A percentile compares a stretch with the other conserved stretches of the same genome.
Conservation (phyloP, 2,113 vertebrate genomes). For the Anthoscopus minutus region DNA sequence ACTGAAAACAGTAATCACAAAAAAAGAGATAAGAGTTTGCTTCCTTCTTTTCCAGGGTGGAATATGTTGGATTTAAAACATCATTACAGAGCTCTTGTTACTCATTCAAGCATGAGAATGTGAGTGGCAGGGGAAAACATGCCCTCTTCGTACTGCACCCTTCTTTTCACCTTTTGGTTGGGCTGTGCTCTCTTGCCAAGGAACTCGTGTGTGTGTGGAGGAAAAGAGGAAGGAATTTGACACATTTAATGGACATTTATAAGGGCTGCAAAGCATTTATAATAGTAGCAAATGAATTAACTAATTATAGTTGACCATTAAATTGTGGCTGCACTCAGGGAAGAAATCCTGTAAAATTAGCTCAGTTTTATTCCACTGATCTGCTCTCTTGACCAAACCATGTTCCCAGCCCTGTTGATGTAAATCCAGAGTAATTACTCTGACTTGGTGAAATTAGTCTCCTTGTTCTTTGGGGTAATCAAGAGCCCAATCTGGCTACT, state of each 20-base stretch:
- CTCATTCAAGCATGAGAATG: constrained; percentile 21
- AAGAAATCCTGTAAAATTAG: constrained; percentile 27
- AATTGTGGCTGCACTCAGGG: constrained; percentile 5
- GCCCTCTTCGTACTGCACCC: background rate
- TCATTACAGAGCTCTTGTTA: background rate
- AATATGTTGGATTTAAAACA: constrained; percentile 1
- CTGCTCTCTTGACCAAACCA: constrained; percentile 15
- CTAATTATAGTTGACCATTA: constrained; percentile 44
- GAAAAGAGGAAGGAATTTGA: constrained; percentile 30
- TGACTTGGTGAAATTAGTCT: background rate
- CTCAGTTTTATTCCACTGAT: constrained; percentile 2
- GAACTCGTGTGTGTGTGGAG: constrained; percentile 6
- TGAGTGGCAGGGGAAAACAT: constrained; percentile 37
- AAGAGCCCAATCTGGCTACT: background rate
- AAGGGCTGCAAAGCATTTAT: constrained; percentile 18
- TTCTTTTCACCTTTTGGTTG: constrained; percentile 28
- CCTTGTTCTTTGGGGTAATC: background rate
- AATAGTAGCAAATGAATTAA: constrained; percentile 27
- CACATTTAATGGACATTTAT: constrained; percentile 33
- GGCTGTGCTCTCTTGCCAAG: constrained; percentile 11
- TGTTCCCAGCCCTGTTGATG: background rate
- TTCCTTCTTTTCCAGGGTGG: background rate
- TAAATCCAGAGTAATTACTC: constrained; percentile 9
- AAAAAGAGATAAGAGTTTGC: background rate
- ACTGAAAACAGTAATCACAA: background rate